phyloP scores from a whole-genome alignment of 2,797 vertebrate genomes.

The Acanthornis magna region DNA sequence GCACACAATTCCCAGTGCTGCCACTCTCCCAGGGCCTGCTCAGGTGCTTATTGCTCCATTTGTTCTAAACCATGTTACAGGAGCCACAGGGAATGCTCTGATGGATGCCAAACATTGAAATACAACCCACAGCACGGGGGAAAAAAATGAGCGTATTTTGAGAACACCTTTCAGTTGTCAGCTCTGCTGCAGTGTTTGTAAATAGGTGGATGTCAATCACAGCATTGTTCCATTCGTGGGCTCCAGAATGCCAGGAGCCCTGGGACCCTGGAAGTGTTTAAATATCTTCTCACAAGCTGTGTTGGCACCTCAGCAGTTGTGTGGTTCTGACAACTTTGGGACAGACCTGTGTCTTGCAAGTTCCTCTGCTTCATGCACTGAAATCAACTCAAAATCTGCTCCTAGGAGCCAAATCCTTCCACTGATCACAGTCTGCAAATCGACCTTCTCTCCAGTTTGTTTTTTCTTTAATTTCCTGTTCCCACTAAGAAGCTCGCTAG shows the following conservation, averaged over 20 bases:
- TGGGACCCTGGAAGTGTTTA: neutral
- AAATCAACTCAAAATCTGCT: neutral
- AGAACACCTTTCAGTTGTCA: neutral
- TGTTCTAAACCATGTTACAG: neutral
- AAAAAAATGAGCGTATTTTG: neutral
- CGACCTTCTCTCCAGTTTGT: neutral
- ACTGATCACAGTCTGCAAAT: neutral
- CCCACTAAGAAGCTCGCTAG: neutral
- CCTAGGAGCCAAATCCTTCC: neutral
- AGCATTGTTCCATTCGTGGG: neutral
- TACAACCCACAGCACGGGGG: rapidly evolving
- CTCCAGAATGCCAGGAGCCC: neutral
- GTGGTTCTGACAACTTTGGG: neutral
- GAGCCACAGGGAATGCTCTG: neutral
- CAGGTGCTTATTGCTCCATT: slow-evolving; percentile 2
- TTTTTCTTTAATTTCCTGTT: neutral
- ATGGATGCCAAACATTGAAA: neutral
- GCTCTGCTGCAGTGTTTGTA: neutral
- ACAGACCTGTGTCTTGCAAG: neutral
- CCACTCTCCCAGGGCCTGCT: neutral
- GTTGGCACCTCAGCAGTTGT: neutral
- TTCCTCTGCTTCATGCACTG: neutral
- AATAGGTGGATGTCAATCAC: neutral
- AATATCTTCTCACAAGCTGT: neutral
- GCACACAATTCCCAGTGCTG: neutral